Percentiles rank a stretch among this genome's conserved stretches.
phyloP scores from a whole-genome alignment of 1,140 invertebrate species.

The Hirudo medicinalis region DNA sequence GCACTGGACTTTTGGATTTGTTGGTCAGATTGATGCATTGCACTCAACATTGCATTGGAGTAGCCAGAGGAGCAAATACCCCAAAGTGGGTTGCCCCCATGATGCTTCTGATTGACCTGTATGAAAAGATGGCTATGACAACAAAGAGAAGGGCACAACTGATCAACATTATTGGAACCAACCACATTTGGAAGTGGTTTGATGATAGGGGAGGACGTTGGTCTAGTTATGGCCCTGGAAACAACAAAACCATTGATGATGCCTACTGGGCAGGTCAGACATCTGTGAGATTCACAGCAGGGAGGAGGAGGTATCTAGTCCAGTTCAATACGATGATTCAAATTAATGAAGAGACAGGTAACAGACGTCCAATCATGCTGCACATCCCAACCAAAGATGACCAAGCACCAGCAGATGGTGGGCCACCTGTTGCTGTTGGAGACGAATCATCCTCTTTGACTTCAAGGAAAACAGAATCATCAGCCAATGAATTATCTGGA shows the following conservation, averaged over 20 bases:
- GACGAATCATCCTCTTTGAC: slow-evolving; percentile 4
- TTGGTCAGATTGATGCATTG: slow-evolving; percentile 45
- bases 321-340: slow-evolving; percentile 71
- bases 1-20: slow-evolving; percentile 44
- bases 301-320: slow-evolving; percentile 61
- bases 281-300: slow-evolving; percentile 58
- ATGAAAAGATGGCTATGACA: slow-evolving; percentile 62
- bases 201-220: slow-evolving; percentile 67
- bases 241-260: slow-evolving; percentile 69
- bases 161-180: slow-evolving; percentile 44
- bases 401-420: background rate
- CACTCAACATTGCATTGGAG: slow-evolving; percentile 33
- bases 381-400: slow-evolving; percentile 46
- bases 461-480: background rate
- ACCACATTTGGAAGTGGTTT: slow-evolving; percentile 71
- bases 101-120: slow-evolving; percentile 62
- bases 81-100: slow-evolving; percentile 59
- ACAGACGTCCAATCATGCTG: slow-evolving; percentile 66
- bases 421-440: background rate
- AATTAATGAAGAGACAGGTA: slow-evolving; percentile 67
- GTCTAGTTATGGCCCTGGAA: slow-evolving; percentile 58
- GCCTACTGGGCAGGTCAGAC: slow-evolving; percentile 65
- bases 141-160: slow-evolving; percentile 57
- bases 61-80: slow-evolving; percentile 24
- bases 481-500: slow-evolving; percentile 16